Base-by-base conservation (phyloP, 2,797 vertebrate species). In the Argya squamiceps region DNA sequence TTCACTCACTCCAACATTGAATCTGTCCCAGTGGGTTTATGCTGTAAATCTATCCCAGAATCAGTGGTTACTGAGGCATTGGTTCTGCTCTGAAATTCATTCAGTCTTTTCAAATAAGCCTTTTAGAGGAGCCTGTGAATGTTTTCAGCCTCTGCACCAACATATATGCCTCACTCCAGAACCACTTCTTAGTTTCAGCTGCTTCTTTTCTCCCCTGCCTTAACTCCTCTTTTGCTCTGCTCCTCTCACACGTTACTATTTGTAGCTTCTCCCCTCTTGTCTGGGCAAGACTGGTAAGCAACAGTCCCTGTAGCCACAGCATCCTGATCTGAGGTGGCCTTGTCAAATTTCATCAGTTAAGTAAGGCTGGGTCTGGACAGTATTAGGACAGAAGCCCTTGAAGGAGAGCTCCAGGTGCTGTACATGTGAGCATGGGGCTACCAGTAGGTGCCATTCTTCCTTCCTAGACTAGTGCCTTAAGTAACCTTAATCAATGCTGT, bases 11-110 rank as follows among this genome's bases (percentile, higher is more conserved):
- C 89, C 88, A 90, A 73, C 91, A 67, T 3, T 49, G 89, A 93
- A 93, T 95, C 84, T 94, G 32, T 94, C 96, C 91, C 95, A 78
- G 24, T 53, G 91, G 96, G 67, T 92, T 96, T 95, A 56, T 88
- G 93, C 74, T 88, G 76, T 96, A 96, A 97, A 97, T 94, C 93
- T 96, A 76, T 84, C 88, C 92, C 73, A 95, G 82, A 94, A 93
- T 84, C 92, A 88, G 70, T 90, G 74, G 92, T 92, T 93, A 86
- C 39, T 24, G 70, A 84, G 41, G 59, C 63, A 79, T 46, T 68
- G 95, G 85, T 88, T 95, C 88, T 94, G 70, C 83, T 95, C 88
- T 90, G 59, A 93, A 94, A 94, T 93, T 92, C 88, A 90, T 87
- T 84, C 93, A 76, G 12, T 79, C 56, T 88, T 76, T 94, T 81